These are phyloP conservation scores for Bhutanitis thaidina DNA, from an alignment of 2,888 invertebrate genomes.

Conservation along the genomic window DNA sequence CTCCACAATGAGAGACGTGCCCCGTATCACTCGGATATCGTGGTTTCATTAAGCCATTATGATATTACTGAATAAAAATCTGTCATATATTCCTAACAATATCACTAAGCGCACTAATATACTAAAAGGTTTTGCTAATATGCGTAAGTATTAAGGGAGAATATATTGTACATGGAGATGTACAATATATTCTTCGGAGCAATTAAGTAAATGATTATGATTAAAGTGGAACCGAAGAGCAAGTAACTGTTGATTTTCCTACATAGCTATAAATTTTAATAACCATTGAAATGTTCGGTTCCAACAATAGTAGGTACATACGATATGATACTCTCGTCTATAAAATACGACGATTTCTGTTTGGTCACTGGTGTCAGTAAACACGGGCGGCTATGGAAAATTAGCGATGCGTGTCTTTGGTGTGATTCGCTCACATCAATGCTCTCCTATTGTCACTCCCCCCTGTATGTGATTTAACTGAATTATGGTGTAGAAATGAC, in stretches of 20 bases:
- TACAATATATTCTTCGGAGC: too few species aligned
- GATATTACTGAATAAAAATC: too few species aligned
- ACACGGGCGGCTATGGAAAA: constrained; percentile 59
- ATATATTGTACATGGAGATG: too few species aligned
- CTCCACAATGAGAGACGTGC: too few species aligned
- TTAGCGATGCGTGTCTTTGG: constrained; percentile 74
- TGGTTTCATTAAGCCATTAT: too few species aligned
- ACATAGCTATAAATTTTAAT: not conserved
- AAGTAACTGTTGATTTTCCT: not conserved
- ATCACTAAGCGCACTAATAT: too few species aligned
- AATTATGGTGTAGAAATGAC: constrained; percentile 73
- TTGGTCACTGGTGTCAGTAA: constrained; percentile 55
- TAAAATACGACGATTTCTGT: constrained; percentile 45
- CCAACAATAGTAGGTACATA: constrained; percentile 5
- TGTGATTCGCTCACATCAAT: constrained; percentile 78
- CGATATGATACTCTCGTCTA: constrained; percentile 38
- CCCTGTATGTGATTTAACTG: constrained; percentile 75
- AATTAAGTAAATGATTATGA: too few species aligned
- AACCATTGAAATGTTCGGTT: constrained; percentile 27
- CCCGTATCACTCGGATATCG: too few species aligned
- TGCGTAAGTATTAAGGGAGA: too few species aligned
- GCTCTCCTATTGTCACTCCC: constrained; percentile 74
- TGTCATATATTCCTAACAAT: too few species aligned
- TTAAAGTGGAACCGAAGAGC: not conserved
- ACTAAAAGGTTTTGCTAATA: too few species aligned